Evolutionary conservation across 2,797 vertebrate genomes (phyloP).

Genomic region (Gambusia yucatana): DNA sequence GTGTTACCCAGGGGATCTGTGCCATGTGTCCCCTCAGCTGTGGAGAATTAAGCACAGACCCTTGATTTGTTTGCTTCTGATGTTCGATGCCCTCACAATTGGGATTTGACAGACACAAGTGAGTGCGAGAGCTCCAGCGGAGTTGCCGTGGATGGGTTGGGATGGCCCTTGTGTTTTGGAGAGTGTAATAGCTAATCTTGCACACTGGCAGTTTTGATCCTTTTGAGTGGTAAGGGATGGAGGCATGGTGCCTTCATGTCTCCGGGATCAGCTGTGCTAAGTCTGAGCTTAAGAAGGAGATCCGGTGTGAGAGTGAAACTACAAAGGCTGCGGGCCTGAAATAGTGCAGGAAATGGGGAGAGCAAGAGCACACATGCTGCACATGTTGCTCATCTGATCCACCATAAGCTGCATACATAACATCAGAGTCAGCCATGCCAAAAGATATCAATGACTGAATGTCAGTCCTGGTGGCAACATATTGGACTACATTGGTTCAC

Average conservation of each 20-base stretch:
- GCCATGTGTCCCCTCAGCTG: conserved; percentile 83
- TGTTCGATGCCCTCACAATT: conserved; percentile 44
- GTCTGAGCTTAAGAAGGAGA: conserved; percentile 76
- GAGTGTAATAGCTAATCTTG: conserved; percentile 68
- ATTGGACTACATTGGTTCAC: conserved; percentile 25
- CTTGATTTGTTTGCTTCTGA: conserved; percentile 46
- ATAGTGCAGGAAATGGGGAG: conserved; percentile 54
- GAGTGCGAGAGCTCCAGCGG: conserved; percentile 42
- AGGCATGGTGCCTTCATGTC: conserved; percentile 81
- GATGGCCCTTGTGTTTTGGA: conserved; percentile 17
- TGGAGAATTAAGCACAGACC: conserved; percentile 64
- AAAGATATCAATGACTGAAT: conserved; percentile 20
- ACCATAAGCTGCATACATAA: conserved; percentile 19
- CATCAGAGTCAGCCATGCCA: conserved; percentile 24
- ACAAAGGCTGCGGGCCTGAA: conserved; percentile 66
- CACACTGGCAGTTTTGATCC: conserved; percentile 62
- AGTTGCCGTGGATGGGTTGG: conserved; percentile 34
- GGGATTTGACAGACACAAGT: conserved; percentile 61
- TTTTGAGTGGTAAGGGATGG: conserved; percentile 63
- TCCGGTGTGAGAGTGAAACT: conserved; percentile 70
- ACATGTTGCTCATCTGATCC: conserved; percentile 53
- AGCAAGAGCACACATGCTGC: conserved; percentile 40
- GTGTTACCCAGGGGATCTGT: conserved; percentile 65
- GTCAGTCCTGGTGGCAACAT: conserved; percentile 1
- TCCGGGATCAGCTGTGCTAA: conserved; percentile 80